phyloP scores from a whole-genome alignment of 1,140 invertebrate genomes.

The Centruroides vittatus region DNA sequence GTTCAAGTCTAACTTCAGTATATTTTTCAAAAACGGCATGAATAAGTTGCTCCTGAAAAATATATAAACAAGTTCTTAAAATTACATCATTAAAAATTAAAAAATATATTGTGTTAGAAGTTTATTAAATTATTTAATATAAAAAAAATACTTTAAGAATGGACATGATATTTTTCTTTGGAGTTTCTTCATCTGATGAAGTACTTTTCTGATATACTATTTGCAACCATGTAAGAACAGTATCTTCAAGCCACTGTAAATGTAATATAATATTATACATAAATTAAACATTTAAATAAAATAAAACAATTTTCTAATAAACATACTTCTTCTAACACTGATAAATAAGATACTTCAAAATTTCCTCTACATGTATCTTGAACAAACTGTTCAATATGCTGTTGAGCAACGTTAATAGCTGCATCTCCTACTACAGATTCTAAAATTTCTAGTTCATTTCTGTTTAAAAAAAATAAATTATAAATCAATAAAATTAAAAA shows the following conservation, averaged over 20 bases:
- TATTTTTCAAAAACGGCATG: neutral
- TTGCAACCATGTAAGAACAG: slow-evolving; percentile 11
- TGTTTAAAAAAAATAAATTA: slow-evolving; percentile 38
- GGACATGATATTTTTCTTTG: neutral
- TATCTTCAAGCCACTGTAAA: slow-evolving; percentile 12
- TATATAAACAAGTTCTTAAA: neutral
- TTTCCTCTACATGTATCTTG: slow-evolving; percentile 60
- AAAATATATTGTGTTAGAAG: neutral
- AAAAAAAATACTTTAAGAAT: slow-evolving; percentile 3
- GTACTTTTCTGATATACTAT: slow-evolving; percentile 4
- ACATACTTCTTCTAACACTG: slow-evolving; percentile 48
- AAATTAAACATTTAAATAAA: slow-evolving; percentile 7
- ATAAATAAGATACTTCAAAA: slow-evolving; percentile 63
- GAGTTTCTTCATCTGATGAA: neutral
- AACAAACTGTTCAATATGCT: slow-evolving; percentile 63
- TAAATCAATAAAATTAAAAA: slow-evolving; percentile 16
- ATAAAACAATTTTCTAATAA: neutral
- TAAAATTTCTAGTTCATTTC: slow-evolving; percentile 51
- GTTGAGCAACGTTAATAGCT: slow-evolving; percentile 61
- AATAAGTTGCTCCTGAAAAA: neutral
- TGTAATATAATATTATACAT: slow-evolving; percentile 1
- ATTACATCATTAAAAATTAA: neutral
- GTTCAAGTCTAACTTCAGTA: slow-evolving; percentile 64
- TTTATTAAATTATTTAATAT: neutral
- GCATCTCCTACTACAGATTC: slow-evolving; percentile 64